These are phyloP conservation scores for Dolichopus griseipennis DNA, from an alignment of 2,888 invertebrate genomes.

Conservation along the genomic window DNA sequence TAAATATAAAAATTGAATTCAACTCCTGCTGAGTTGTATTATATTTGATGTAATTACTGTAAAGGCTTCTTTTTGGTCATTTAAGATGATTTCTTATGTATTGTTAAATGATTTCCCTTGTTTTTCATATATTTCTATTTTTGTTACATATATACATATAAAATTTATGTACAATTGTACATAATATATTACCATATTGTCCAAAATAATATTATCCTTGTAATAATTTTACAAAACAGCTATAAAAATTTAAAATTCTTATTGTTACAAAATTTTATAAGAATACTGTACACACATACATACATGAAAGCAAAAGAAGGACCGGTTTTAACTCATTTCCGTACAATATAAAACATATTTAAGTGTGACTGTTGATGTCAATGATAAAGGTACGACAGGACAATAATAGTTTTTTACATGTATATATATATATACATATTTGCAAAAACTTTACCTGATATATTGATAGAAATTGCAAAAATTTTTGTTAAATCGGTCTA, in stretches of 20 bases:
- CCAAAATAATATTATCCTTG: no score
- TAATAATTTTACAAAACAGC: no score
- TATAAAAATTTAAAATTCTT: no score
- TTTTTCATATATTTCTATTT: not conserved
- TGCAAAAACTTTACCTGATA: not conserved
- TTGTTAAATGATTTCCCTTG: not conserved
- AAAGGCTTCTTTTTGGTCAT: constrained; percentile 3
- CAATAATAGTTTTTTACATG: not conserved
- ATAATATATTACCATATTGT: no score
- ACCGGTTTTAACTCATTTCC: not conserved
- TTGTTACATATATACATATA: not conserved
- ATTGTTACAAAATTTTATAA: no score
- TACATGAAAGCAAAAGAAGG: not conserved
- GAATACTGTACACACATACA: no score
- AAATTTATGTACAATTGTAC: not conserved
- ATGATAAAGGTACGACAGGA: not conserved
- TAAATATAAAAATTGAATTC: not conserved
- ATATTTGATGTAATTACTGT: not conserved
- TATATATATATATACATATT: no score
- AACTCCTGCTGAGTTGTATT: not conserved
- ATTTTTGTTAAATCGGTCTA: not conserved
- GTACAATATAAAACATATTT: not conserved
- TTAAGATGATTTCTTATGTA: not conserved
- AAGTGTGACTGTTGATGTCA: not conserved
- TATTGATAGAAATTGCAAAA: not conserved